A percentile compares a stretch with the other conserved stretches of the same genome.
These are phyloP conservation scores for Trachelus troglodyta DNA, from an alignment of 2,888 invertebrate genomes.

Conservation along the genomic window DNA sequence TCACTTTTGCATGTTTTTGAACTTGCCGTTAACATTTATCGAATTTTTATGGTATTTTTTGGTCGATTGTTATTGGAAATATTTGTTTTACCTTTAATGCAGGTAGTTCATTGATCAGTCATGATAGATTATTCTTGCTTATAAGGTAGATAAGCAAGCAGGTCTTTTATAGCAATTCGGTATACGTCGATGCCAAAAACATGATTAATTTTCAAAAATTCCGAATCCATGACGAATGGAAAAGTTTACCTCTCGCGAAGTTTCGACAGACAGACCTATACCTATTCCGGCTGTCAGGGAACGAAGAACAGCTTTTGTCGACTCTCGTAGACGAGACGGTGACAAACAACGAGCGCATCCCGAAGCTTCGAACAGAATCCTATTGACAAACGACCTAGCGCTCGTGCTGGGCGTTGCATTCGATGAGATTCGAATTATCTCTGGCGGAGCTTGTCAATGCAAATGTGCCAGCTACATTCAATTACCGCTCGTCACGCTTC, in stretches of 20 bases:
- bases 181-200: neutral
- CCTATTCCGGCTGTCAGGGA: neutral
- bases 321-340: constrained; percentile 43
- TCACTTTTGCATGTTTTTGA: neutral
- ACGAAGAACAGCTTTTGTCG: neutral
- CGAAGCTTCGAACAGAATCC: neutral
- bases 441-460: constrained; percentile 64
- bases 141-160: neutral
- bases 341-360: constrained; percentile 50
- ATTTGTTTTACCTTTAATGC: neutral
- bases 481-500: constrained; percentile 64
- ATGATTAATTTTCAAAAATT: no score
- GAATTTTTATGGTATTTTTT: neutral
- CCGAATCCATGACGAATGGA: neutral
- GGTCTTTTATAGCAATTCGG: neutral
- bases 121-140: neutral
- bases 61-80: neutral
- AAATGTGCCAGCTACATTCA: constrained; percentile 64
- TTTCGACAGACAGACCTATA: neutral
- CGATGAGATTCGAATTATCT: constrained; percentile 66
- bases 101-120: neutral
- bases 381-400: constrained; percentile 66
- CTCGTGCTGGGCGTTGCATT: constrained; percentile 57
- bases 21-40: constrained; percentile 12
- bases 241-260: neutral